These are phyloP conservation scores for Crocuta crocuta DNA, from an alignment of 2,113 vertebrate species.

Conservation along the genomic window DNA sequence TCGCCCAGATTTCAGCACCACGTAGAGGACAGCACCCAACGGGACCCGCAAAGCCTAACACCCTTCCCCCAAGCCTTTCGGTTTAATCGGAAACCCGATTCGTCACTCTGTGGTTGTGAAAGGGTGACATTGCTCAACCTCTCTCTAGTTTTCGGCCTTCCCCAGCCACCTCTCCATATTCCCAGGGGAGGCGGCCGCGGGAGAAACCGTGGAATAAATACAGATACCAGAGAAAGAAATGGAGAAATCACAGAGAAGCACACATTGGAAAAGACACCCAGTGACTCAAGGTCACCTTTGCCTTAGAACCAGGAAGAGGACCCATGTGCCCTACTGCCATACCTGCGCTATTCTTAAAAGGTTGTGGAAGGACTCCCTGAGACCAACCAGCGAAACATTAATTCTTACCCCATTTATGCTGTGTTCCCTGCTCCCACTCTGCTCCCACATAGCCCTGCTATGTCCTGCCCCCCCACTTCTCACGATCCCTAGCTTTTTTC, in stretches of 20 bases:
- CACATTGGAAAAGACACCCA: background rate
- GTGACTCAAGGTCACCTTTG: conserved; percentile 79
- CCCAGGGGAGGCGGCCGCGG: background rate
- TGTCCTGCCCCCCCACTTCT: background rate
- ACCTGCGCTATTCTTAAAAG: background rate
- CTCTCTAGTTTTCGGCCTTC: background rate
- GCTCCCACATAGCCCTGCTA: background rate
- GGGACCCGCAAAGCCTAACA: conserved; percentile 50
- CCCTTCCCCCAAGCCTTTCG: conserved; percentile 3
- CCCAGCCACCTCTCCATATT: conserved; percentile 38
- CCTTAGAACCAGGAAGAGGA: conserved; percentile 76
- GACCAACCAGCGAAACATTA: background rate
- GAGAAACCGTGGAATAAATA: conserved; percentile 39
- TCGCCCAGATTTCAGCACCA: conserved; percentile 78
- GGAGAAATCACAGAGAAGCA: background rate
- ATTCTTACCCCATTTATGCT: background rate
- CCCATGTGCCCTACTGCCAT: background rate
- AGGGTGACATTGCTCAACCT: conserved; percentile 59
- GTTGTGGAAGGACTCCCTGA: background rate
- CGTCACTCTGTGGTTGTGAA: conserved; percentile 28
- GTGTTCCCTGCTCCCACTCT: background rate
- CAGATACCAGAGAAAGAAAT: background rate
- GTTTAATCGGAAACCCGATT: conserved; percentile 48
- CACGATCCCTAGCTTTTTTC: too few relatives aligned
- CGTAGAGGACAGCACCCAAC: conserved; percentile 75